Evolutionary conservation across 1,140 invertebrate species (phyloP), one percentile per base, ranked within the genome.

Genomic region (Zaprionus davidi): DNA sequence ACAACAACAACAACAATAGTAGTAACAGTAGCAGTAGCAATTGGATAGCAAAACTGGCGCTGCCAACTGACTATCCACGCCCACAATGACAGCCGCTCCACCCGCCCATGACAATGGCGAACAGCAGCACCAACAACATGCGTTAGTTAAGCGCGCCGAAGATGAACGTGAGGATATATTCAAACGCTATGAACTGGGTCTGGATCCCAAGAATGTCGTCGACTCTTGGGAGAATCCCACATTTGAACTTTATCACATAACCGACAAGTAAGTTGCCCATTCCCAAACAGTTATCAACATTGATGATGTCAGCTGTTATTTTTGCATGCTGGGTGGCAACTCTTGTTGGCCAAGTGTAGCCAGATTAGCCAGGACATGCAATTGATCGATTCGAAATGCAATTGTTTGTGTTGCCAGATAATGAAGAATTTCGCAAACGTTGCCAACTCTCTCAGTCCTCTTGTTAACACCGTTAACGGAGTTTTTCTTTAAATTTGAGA

Each of bases 181-280:
- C 92, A 96, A 96, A 90, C 96, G 96, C 93, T 99, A 99, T 95
- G 97, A 97, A 88, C 95, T 96, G 87, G 98, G 98, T 44, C 94
- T 98, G 81, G 97, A 98, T 88, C 97, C 98, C 86, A 96, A 96
- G 67, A 97, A 96, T 57, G 95, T 98, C 91, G 98, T 99, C 93
- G 98, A 99, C 93, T 96, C 98, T 22, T 99, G 98, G 98, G 99
- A 99, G 93, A 99, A 99, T 94, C 98, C 99, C 7, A 96, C 95
- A 28, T 98, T 97, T 93, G 98, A 99, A 92, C 96, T 99, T 49
- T 99, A 99, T 93, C 97, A 99, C 93, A 96, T 96, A 79, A 98
- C 97, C 60, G 99, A 99, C 93, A 95, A 97, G 94, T 92, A 69
- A 81, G 83, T 76, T 22, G 12, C 26, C 36, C 53, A 36, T 57